Evolutionary conservation across 2,888 invertebrate genomes (phyloP).

Genomic region (Drosophila longiperda): DNA sequence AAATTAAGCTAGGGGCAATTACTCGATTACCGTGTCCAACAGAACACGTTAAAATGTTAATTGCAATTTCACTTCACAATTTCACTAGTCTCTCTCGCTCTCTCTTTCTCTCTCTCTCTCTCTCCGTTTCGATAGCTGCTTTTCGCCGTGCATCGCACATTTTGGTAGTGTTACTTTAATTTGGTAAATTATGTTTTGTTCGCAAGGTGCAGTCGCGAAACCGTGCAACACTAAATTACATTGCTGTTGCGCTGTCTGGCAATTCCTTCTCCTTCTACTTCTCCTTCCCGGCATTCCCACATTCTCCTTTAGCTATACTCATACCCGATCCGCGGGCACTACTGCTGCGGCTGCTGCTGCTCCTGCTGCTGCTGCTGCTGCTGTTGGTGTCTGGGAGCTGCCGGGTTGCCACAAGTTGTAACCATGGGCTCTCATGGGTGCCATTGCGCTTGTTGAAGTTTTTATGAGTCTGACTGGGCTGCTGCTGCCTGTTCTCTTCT

Average conservation of each 20-base stretch:
- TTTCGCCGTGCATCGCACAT: constrained; percentile 3
- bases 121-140: background rate
- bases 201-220: constrained; percentile 47
- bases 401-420: constrained; percentile 66
- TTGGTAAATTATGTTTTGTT: constrained; percentile 70
- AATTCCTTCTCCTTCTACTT: background rate
- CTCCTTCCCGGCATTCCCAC: background rate
- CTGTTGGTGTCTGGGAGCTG: constrained; percentile 32
- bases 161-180: constrained; percentile 63
- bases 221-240: constrained; percentile 65
- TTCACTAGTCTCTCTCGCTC: background rate
- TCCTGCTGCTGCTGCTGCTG: background rate
- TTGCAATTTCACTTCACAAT: constrained; percentile 5
- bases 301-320: background rate
- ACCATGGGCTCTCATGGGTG: constrained; percentile 71
- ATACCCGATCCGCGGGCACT: background rate
- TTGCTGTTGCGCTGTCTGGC: constrained; percentile 37
- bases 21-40: constrained; percentile 2
- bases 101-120: background rate
- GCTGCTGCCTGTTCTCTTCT: constrained; percentile 1
- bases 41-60: constrained; percentile 2
- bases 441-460: constrained; percentile 77
- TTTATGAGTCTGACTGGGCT: constrained; percentile 69
- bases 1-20: background rate
- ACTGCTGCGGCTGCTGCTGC: background rate